These are phyloP conservation scores for Colostygia pectinataria DNA, from an alignment of 2,888 invertebrate genomes.

Conservation along the genomic window DNA sequence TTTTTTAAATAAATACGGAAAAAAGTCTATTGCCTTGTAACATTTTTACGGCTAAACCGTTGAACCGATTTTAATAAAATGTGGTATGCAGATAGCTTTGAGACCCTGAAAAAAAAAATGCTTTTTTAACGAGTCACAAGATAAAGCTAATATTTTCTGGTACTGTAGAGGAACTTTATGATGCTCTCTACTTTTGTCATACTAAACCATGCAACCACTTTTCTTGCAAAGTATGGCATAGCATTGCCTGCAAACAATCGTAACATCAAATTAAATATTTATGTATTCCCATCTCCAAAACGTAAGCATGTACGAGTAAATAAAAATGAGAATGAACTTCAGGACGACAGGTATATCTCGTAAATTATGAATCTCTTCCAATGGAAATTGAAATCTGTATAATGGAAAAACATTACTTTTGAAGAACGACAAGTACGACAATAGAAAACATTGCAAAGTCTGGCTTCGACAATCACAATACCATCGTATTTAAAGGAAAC, in stretches of 20 bases:
- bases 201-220: too few species aligned
- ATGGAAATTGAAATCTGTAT: conserved; percentile 46
- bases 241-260: conserved; percentile 16
- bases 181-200: too few species aligned
- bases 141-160: too few species aligned
- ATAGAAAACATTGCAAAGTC: conserved; percentile 37
- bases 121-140: too few species aligned
- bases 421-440: conserved; percentile 32
- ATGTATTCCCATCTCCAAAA: conserved; percentile 21
- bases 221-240: neutral
- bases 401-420: conserved; percentile 39
- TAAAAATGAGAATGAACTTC: conserved; percentile 34
- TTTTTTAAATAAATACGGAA: too few species aligned
- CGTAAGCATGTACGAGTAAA: conserved; percentile 21
- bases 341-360: conserved; percentile 37
- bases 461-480: conserved; percentile 26
- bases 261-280: conserved; percentile 24
- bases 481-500: conserved; percentile 10
- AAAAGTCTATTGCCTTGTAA: too few species aligned
- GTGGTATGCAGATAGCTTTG: too few species aligned
- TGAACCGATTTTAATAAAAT: too few species aligned
- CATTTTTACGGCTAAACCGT: too few species aligned
- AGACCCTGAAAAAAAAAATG: too few species aligned
- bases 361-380: conserved; percentile 46
- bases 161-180: too few species aligned